A percentile compares a stretch with the other conserved stretches of the same genome.
These are phyloP conservation scores for Xanthia togata DNA, from an alignment of 2,888 invertebrate genomes.

Conservation along the genomic window DNA sequence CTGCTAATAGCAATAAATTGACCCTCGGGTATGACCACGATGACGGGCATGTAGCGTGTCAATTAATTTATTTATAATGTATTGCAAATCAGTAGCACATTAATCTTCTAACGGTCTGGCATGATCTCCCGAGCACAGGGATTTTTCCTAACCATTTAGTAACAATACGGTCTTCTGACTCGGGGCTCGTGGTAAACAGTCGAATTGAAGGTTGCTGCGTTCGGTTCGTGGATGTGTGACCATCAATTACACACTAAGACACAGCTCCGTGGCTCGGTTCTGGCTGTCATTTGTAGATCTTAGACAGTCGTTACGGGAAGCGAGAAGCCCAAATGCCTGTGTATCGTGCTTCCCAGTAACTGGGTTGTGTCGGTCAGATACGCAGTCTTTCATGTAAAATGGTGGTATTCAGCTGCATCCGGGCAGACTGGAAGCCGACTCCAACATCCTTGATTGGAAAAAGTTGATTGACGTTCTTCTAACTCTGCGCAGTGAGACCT, in stretches of 20 bases:
- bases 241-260: neutral
- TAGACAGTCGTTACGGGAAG: neutral
- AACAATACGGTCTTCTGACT: neutral
- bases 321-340: no score
- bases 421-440: no score
- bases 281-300: neutral
- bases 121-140: neutral
- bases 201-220: no score
- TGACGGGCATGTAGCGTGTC: conserved; percentile 26
- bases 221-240: no score
- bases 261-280: no score
- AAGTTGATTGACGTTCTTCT: no score
- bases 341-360: neutral
- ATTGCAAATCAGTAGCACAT: conserved; percentile 39
- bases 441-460: no score
- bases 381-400: no score
- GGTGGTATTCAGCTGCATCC: no score
- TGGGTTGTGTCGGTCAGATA: no score
- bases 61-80: conserved; percentile 49
- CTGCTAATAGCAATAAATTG: conserved; percentile 46
- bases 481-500: neutral
- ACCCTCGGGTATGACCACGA: conserved; percentile 27
- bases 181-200: neutral
- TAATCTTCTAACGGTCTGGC: conserved; percentile 41
- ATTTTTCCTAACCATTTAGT: conserved; percentile 8